Evolutionary conservation across 2,113 vertebrate species (phyloP), one percentile per base, ranked within the genome.

Genomic region (Pao palembangensis): DNA sequence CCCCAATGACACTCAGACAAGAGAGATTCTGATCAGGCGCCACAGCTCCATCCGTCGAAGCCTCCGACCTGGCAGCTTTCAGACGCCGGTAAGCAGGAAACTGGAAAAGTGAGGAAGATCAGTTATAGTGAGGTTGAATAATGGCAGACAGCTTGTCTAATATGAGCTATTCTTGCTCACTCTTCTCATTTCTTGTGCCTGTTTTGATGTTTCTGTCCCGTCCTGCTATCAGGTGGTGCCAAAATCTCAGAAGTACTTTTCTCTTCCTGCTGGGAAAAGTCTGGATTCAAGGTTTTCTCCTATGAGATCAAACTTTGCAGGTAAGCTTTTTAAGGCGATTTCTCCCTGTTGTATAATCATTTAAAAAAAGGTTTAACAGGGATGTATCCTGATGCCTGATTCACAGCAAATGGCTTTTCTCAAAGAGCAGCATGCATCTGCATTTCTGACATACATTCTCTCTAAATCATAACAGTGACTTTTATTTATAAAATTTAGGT

Each of bases 21-120:
- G 88, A 82, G 97, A 98, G 88, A 99, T 99, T 31, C 88, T 99
- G 46, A 95, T 99, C 73, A 92, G 96, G 51, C 91, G 95, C 0
- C 91, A 98, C 10, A 83, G 93, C 83, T 98, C 92, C 82, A 71
- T 98, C 55, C 89, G 94, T 13, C 92, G 93, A 49, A 98, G 94
- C 86, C 70, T 97, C 53, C 84, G 92, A 63, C 92, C 93, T 16
- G 92, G 91, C 3, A 93, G 86, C 87, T 91, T 90, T 5, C 91
- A 91, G 5, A 83, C 80, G 74, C 44, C 84, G 82, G 96, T 97
- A 74, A 66, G 80, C 43, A 60, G 12, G 8, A 25, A 64, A n/a
- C 18, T 6, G 25, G 25, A 28, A 25, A 5, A 25, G 23, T 25
- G 3, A 25, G 23, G 23, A 25, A 16, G 2, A n/a, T 11, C 42